A percentile compares a stretch with the other conserved stretches of the same genome.
phyloP scores from a whole-genome alignment of 1,140 invertebrate genomes.

The Drosophila biarmipes region DNA sequence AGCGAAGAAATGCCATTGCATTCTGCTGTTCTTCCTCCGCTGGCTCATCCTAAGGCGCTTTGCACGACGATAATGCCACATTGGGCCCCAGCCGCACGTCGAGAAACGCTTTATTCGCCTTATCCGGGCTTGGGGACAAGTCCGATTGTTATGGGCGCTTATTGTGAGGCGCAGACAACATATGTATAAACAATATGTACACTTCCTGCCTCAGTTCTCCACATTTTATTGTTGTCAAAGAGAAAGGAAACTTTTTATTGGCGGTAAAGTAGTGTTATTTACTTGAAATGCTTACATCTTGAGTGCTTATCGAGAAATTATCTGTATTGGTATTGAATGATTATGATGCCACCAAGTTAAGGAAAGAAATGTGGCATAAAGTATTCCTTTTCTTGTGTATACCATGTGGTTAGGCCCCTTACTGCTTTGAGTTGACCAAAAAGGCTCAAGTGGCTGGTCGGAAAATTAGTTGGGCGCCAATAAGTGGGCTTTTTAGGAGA shows the following conservation, averaged over 20 bases:
- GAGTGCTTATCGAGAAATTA: too few species aligned
- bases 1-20: slow-evolving; percentile 12
- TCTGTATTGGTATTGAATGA: too few species aligned
- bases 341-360: not conserved
- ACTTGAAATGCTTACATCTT: too few species aligned
- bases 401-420: not conserved
- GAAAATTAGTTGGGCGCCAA: not conserved
- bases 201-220: too few species aligned
- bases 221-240: not conserved
- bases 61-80: slow-evolving; percentile 7
- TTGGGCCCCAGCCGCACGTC: slow-evolving; percentile 10
- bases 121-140: not conserved
- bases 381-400: not conserved
- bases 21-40: not conserved
- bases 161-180: slow-evolving; percentile 5
- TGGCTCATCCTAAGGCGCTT: not conserved
- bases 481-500: not conserved
- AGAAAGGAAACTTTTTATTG: not conserved
- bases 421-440: not conserved
- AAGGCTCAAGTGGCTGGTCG: slow-evolving; percentile 1
- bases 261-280: too few species aligned
- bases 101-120: slow-evolving; percentile 6
- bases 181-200: too few species aligned
- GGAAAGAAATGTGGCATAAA: not conserved
- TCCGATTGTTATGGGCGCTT: slow-evolving; percentile 13